Base-by-base conservation (phyloP, 64 coral and sea anemone species). In the Montipora cactus region DNA sequence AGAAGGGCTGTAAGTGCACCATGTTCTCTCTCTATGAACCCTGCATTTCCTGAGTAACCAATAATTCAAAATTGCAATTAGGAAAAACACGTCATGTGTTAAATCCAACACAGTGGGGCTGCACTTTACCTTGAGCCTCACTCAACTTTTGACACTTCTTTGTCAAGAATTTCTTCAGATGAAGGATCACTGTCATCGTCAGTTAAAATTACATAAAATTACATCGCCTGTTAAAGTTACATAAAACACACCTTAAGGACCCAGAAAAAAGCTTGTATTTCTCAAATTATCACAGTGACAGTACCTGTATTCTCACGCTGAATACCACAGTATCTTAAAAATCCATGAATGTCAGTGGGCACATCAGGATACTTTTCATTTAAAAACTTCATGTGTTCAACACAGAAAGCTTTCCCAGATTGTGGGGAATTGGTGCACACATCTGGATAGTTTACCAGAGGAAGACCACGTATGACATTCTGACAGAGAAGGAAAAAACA, bases 321-420 rank as follows among this genome's bases (percentile, higher is more conserved):
- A 37, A 87, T 62, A 50, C 91, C 91, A 87, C 91, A 93, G 79
- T 93, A 78, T 51, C 69, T 93, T 16, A 93, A 79, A 69, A 93
- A 93, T 28, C 81, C 91, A 50, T 74, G 72, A 59, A 93, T 23
- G 20, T 85, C 91, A 21, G 91, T 93, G 9, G 90, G 90, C 3
- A 91, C 47, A 58, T 5, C 12, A 50, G 90, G 90, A n/a, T 91
- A 79, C 9, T 57, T 74, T 58, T 53, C 10, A 4, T 7, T 70
- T 14, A 91, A n/a, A 49, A 49, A 91, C 2, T 16, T 13, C 1
- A 91, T 14, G 55, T 91, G 90, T 83, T 91, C 79, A 16, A 49
- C 21, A 44, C 90, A 91, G 45, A 91, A 91, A 51, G 90, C 90
- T n/a, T 55, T 91, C 16, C 90, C 90, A 91, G 51, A 46, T 21